phyloP scores from a whole-genome alignment of 2,113 vertebrate species.

The Otolemur garnettii region DNA sequence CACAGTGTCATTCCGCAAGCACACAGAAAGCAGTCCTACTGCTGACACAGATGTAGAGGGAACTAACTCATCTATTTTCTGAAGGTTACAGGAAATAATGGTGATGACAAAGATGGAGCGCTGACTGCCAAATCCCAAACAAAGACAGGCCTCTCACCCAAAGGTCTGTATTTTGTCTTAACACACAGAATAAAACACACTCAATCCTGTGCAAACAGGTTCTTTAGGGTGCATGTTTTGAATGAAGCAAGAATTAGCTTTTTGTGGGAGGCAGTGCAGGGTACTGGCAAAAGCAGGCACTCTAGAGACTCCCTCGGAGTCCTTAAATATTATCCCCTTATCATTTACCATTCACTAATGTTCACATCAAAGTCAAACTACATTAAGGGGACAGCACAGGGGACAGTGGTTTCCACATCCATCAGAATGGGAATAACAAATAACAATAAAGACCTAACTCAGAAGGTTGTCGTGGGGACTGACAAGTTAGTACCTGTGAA shows the following conservation, averaged over 20 bases:
- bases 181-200: not conserved
- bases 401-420: not conserved
- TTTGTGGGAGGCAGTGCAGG: not conserved
- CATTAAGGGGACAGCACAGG: not conserved
- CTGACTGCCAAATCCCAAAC: not conserved
- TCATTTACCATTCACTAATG: not conserved
- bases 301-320: not conserved
- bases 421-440: not conserved
- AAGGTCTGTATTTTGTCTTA: not conserved
- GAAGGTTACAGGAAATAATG: not conserved
- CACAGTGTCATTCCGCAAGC: not conserved
- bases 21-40: not conserved
- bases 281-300: not conserved
- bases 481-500: not conserved
- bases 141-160: not conserved
- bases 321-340: not conserved
- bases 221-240: not conserved
- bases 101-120: not conserved
- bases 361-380: not conserved
- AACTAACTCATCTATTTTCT: not conserved
- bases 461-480: not conserved
- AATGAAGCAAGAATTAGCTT: not conserved
- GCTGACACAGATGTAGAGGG: not conserved
- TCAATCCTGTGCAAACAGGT: not conserved
- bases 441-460: not conserved